These are phyloP conservation scores for Epinephelus malabaricus DNA, from an alignment of 2,797 vertebrate species.

Conservation along the genomic window DNA sequence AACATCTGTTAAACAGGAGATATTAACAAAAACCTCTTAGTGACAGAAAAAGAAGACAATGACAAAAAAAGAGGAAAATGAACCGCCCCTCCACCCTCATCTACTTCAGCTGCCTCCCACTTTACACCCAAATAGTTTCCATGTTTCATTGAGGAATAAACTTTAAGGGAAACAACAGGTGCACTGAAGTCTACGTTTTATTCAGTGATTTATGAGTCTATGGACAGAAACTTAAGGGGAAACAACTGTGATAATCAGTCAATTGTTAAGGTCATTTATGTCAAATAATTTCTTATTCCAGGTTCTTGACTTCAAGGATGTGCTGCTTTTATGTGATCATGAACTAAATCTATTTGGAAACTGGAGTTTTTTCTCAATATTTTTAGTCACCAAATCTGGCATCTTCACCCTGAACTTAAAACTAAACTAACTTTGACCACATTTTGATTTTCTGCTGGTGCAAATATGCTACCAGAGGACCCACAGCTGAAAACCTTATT, in stretches of 20 bases:
- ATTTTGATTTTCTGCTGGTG: neutral
- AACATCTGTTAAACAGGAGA: slow-evolving; percentile 88
- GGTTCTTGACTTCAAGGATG: neutral
- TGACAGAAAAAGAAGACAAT: slow-evolving; percentile 47
- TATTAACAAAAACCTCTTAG: slow-evolving; percentile 74
- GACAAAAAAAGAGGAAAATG: slow-evolving; percentile 40
- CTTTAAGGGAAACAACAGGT: neutral
- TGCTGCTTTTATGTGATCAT: neutral
- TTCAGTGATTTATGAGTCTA: too few species aligned
- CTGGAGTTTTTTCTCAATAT: neutral
- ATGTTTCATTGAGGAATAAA: neutral
- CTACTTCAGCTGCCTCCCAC: slow-evolving; percentile 40
- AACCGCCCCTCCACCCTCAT: slow-evolving; percentile 34
- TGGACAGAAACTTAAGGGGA: neutral
- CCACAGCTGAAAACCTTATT: neutral
- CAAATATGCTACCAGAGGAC: neutral
- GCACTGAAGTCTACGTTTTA: neutral
- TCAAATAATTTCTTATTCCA: neutral
- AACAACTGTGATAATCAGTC: neutral
- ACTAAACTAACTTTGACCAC: neutral
- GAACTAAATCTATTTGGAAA: neutral
- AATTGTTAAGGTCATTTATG: neutral
- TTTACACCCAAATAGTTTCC: slow-evolving; percentile 18
- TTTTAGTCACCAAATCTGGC: too few species aligned
- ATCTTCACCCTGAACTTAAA: neutral